phyloP scores from a whole-genome alignment of 2,113 vertebrate genomes.

The Astatotilapia flaviijosephi region DNA sequence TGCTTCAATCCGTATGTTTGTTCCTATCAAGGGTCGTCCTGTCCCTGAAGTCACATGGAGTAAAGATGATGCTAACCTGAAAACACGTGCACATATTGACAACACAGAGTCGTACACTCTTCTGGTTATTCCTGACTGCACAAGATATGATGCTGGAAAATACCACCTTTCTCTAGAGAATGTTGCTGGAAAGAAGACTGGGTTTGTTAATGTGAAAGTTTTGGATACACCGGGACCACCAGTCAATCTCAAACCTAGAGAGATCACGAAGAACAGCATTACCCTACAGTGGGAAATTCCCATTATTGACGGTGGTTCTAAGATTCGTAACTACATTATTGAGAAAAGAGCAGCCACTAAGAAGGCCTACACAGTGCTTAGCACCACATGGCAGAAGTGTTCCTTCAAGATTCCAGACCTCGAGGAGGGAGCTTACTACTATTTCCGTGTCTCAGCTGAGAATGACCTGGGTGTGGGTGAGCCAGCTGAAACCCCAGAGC shows the following conservation, averaged over 20 bases:
- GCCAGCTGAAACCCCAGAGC: conserved; percentile 88
- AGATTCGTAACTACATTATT: conserved; percentile 91
- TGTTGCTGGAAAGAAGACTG: conserved; percentile 92
- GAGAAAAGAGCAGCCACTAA: conserved; percentile 93
- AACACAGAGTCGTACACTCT: conserved; percentile 94
- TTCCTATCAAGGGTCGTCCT: conserved; percentile 92
- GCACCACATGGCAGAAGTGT: conserved; percentile 92
- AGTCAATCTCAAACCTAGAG: conserved; percentile 87
- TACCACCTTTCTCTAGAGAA: conserved; percentile 94
- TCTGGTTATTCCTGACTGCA: conserved; percentile 92
- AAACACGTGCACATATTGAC: conserved; percentile 88
- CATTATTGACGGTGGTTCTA: conserved; percentile 94
- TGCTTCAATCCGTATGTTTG: conserved; percentile 90
- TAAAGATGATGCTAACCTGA: conserved; percentile 86
- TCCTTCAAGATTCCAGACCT: conserved; percentile 86
- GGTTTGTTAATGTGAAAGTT: conserved; percentile 94
- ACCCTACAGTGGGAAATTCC: conserved; percentile 97
- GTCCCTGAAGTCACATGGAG: conserved; percentile 93
- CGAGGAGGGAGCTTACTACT: conserved; percentile 90
- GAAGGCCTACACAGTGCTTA: conserved; percentile 89
- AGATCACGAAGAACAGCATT: conserved; percentile 90
- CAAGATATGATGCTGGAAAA: conserved; percentile 93
- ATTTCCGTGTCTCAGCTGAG: conserved; percentile 93
- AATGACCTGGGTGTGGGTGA: conserved; percentile 95
- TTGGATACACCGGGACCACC: conserved; percentile 95